Evolutionary conservation across 2,888 invertebrate species (phyloP).

Genomic region (Troilus luridus): DNA sequence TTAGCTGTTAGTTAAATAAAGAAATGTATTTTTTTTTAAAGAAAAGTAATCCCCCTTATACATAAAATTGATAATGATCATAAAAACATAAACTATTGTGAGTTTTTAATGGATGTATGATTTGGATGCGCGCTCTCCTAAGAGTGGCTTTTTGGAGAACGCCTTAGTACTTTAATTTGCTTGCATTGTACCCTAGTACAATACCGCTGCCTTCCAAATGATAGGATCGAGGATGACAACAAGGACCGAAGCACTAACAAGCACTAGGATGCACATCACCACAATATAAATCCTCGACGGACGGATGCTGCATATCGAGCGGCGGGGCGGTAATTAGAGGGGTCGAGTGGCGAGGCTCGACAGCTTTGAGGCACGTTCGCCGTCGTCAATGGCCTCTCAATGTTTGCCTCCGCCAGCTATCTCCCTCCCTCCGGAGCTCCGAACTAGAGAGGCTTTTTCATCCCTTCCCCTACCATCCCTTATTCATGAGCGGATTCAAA

Average conservation of each 20-base stretch:
- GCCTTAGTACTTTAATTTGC: not conserved
- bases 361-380: conserved; percentile 35
- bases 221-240: not conserved
- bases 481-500: conserved; percentile 36
- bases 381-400: conserved; percentile 13
- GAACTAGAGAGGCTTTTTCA: conserved; percentile 4
- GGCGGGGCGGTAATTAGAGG: not conserved
- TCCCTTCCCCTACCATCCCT: not conserved
- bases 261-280: not conserved
- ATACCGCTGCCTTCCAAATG: not conserved
- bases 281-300: not conserved
- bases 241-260: not conserved
- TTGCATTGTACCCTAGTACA: not conserved
- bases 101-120: too few species aligned
- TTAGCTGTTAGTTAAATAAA: too few species aligned
- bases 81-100: too few species aligned
- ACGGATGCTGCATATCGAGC: conserved; percentile 20
- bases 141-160: too few species aligned
- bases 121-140: too few species aligned
- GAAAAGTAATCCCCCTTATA: too few species aligned
- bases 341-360: conserved; percentile 28
- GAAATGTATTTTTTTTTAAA: too few species aligned
- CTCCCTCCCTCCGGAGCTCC: not conserved
- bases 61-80: too few species aligned
- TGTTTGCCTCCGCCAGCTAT: conserved; percentile 28